phyloP scores from a whole-genome alignment of 2,888 invertebrate species.

The Eristalis pertinax region DNA sequence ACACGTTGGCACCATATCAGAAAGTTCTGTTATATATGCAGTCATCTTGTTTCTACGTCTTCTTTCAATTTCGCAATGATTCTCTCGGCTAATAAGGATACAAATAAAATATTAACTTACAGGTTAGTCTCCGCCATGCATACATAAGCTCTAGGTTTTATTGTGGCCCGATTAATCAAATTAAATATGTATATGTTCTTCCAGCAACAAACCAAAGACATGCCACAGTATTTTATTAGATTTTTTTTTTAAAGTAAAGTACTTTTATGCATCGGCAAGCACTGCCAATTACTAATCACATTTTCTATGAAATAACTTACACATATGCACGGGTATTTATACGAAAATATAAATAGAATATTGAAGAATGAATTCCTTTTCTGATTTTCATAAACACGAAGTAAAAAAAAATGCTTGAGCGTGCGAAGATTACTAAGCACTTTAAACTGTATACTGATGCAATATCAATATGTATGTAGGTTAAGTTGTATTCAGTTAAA shows the following conservation, averaged over 20 bases:
- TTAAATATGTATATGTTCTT: background rate
- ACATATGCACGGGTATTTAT: background rate
- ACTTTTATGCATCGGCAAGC: background rate
- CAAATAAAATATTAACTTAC: constrained; percentile 14
- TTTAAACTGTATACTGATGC: background rate
- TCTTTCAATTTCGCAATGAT: constrained; percentile 99
- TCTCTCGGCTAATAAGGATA: constrained; percentile 90
- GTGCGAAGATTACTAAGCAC: too few relatives aligned
- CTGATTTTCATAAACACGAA: background rate
- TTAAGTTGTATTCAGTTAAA: too few relatives aligned
- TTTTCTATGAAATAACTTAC: background rate
- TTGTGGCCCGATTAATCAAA: constrained; percentile 3
- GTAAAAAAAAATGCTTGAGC: background rate
- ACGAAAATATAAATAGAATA: background rate
- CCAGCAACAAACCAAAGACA: background rate
- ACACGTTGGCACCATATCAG: constrained; percentile 99
- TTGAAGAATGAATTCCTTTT: background rate
- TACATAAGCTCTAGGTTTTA: too few relatives aligned
- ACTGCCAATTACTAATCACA: background rate
- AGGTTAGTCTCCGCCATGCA: too few relatives aligned
- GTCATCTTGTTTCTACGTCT: constrained; percentile 99
- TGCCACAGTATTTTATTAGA: background rate
- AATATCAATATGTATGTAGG: background rate
- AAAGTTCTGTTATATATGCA: constrained; percentile 99
- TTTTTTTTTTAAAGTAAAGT: background rate